Conservation (phyloP, 2,797 vertebrate species). For the Coendou prehensilis region DNA sequence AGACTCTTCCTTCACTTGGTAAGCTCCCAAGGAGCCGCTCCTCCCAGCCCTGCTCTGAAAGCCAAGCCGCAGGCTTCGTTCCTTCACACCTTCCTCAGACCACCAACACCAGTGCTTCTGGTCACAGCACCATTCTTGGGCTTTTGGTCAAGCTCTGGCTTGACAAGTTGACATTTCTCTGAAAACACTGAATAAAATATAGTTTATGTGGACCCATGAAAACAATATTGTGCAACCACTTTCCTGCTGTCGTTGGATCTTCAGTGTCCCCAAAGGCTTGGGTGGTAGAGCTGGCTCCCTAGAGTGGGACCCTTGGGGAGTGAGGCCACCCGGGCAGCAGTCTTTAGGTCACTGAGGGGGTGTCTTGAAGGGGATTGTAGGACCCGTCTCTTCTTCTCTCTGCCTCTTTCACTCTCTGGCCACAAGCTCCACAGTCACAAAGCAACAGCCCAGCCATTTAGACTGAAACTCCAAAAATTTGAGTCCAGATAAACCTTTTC, state of each 20-base stretch:
- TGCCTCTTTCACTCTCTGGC: neutral
- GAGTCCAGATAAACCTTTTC: neutral
- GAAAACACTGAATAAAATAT: neutral
- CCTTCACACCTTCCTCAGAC: neutral
- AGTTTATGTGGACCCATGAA: neutral
- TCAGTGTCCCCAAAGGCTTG: too few relatives aligned
- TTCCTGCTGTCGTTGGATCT: neutral
- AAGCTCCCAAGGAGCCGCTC: neutral
- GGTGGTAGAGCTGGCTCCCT: neutral
- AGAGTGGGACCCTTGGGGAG: too few relatives aligned
- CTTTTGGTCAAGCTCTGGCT: neutral
- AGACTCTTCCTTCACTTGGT: conserved; percentile 46
- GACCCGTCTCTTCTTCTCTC: neutral
- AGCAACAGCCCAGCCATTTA: neutral
- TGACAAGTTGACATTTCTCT: neutral
- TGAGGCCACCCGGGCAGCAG: too few relatives aligned
- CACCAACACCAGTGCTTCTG: neutral
- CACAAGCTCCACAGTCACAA: too few relatives aligned
- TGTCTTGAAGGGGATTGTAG: neutral
- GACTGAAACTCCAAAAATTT: neutral
- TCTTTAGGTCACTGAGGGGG: neutral
- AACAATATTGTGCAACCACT: neutral
- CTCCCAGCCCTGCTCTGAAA: neutral
- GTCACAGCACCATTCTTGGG: neutral
- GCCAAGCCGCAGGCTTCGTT: neutral